These are phyloP conservation scores for Spinus pinus DNA, from an alignment of 2,797 vertebrate genomes.

Conservation along the genomic window DNA sequence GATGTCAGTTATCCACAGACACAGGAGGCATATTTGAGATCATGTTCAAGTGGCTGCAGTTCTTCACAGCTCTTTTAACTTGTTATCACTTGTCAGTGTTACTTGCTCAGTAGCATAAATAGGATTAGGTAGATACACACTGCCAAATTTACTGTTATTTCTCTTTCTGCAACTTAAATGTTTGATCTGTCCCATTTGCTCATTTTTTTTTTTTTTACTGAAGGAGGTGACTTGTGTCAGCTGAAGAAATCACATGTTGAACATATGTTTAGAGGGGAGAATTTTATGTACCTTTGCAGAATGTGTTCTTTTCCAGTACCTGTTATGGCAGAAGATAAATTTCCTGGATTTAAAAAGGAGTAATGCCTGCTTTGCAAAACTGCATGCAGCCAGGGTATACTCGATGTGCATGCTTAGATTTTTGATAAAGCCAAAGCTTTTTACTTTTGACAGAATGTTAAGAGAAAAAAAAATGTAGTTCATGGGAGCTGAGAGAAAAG, in stretches of 20 bases:
- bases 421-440: neutral
- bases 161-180: neutral
- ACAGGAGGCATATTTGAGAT: neutral
- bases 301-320: neutral
- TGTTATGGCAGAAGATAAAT: neutral
- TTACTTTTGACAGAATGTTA: neutral
- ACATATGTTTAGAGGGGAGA: neutral
- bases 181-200: neutral
- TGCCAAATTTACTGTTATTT: neutral
- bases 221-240: neutral
- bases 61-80: neutral
- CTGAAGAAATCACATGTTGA: neutral
- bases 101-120: neutral
- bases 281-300: neutral
- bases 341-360: neutral
- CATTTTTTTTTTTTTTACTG: rapidly evolving
- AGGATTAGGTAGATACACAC: neutral
- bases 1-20: neutral
- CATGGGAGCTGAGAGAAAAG: neutral
- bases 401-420: rapidly evolving
- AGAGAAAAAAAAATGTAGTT: neutral
- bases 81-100: neutral
- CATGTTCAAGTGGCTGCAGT: neutral
- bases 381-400: neutral
- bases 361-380: neutral